Base-by-base conservation (phyloP, 2,888 invertebrate species). In the Helicoverpa assulta region DNA sequence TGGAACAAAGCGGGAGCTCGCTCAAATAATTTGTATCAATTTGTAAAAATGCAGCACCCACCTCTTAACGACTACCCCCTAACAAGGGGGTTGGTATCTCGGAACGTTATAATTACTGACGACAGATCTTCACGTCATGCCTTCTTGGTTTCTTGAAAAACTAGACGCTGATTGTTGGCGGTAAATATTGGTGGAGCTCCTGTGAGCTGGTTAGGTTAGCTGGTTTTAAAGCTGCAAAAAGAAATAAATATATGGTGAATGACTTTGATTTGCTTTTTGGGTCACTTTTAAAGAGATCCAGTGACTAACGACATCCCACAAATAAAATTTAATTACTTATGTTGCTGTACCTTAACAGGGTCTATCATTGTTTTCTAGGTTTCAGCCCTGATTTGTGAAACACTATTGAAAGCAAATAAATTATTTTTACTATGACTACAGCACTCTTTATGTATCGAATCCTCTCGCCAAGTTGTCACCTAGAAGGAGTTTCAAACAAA, bases 21-120 rank as follows among this genome's bases (percentile, higher is more conserved):
- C 95, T 95, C 94, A 94, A 95, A 95, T 95, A 95, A 95, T 95
- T 95, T 95, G 95, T 95, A 95, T 95, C 95, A 95, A 95, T 95
- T 95, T 95, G 95, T 94, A 95, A 95, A 95, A 95, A 95, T 95
- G 95, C 95, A 95, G 88, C 93, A 76, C 89, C 90, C 87, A 84
- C 86, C 91, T 86, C 89, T 87, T 86, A 86, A 85, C 85, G 85
- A 82, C 86, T 83, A 85, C 83, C 84, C 84, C 83, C 83, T 84
- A 77, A 72, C 73, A 69, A 76, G 83, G 85, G 82, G 81, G 78
- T 67, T 56, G 72, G 76, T 89, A 90, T 90, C 90, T 89, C 78
- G 74, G 81, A 87, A 90, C 90, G 91, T 91, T 88, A 93, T 94
- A 91, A 94, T 93, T 94, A 93, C 92, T 84, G 90, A 82, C 88